phyloP scores from a whole-genome alignment of 2,113 vertebrate genomes.

The Eonycteris spelaea region DNA sequence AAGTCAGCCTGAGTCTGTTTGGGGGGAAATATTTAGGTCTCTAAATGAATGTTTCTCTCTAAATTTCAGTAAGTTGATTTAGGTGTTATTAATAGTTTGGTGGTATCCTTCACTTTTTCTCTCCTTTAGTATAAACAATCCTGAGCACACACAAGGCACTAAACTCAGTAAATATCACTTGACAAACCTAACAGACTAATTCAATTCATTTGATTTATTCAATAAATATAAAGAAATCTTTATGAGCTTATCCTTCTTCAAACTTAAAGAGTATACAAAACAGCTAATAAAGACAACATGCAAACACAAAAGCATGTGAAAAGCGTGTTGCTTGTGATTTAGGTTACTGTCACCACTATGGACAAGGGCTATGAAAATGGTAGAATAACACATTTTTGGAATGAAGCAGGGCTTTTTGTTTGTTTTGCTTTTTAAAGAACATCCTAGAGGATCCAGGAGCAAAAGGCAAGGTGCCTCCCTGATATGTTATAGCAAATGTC shows the following conservation, averaged over 20 bases:
- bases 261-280: neutral
- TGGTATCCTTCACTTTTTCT: neutral
- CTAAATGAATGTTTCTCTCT: neutral
- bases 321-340: neutral
- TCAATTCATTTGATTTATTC: neutral
- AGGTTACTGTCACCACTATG: neutral
- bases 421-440: neutral
- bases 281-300: constrained; percentile 46
- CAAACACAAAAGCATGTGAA: constrained; percentile 41
- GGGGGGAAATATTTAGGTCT: neutral
- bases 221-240: neutral
- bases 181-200: neutral
- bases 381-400: neutral
- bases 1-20: neutral
- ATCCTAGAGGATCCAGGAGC: neutral
- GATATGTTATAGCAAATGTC: neutral
- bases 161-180: neutral
- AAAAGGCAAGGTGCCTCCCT: neutral
- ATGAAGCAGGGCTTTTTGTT: neutral
- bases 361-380: neutral
- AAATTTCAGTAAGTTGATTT: neutral
- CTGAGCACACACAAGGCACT: neutral
- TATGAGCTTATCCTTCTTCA: neutral
- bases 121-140: neutral
- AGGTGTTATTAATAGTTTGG: neutral